phyloP scores from a whole-genome alignment of 2,797 vertebrate species.

The Artibeus jamaicensis region DNA sequence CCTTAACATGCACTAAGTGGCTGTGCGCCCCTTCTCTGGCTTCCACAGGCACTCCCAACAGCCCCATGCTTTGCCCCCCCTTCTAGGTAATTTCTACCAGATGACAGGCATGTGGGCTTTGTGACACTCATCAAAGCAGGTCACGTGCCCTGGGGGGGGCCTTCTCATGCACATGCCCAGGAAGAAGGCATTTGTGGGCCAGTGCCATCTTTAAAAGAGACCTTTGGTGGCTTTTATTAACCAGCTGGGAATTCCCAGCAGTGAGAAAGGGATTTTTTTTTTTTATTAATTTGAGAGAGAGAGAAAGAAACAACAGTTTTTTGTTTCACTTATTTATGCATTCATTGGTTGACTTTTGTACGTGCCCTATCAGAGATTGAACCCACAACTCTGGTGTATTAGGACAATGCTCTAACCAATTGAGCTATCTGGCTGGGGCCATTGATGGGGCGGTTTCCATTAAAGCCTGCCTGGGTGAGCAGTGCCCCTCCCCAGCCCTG shows the following conservation, averaged over 20 bases:
- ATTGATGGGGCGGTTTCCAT: not conserved
- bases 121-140: not conserved
- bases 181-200: not conserved
- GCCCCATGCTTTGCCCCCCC: not conserved
- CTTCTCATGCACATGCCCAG: not conserved
- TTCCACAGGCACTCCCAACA: rapidly evolving
- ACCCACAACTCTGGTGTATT: not conserved
- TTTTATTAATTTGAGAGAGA: not conserved
- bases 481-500: not conserved
- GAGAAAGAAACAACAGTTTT: not conserved
- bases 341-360: not conserved
- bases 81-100: not conserved
- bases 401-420: not conserved
- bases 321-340: not conserved
- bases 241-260: not conserved
- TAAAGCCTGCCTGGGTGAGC: not conserved
- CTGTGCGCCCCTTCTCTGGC: not conserved
- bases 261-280: not conserved
- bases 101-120: not conserved
- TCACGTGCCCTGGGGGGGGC: not conserved
- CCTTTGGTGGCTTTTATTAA: not conserved
- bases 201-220: rapidly evolving
- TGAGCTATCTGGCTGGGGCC: not conserved
- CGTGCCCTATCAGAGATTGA: not conserved
- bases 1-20: rapidly evolving